Percentiles rank a stretch among this genome's conserved stretches.
Conservation (phyloP, 2,113 vertebrate species). For the Baryphthengus martii region DNA sequence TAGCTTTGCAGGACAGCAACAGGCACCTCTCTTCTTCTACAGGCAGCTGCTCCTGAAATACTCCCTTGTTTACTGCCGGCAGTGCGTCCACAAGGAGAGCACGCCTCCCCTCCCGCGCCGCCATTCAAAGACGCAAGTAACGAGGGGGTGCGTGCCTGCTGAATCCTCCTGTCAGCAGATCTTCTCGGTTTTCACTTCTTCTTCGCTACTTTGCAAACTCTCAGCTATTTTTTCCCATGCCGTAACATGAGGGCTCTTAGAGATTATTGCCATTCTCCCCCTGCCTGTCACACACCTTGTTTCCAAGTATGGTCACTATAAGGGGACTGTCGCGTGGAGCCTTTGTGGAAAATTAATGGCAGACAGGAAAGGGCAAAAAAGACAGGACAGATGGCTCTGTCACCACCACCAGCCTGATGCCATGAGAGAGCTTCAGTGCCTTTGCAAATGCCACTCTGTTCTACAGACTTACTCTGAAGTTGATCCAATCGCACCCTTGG, state of each 20-base stretch:
- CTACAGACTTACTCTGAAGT: conserved; percentile 70
- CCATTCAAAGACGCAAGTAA: background rate
- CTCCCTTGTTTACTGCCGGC: conserved; percentile 6
- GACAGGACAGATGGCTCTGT: conserved; percentile 92
- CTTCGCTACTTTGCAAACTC: conserved; percentile 15
- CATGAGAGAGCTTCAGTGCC: conserved; percentile 63
- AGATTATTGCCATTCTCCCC: conserved; percentile 61
- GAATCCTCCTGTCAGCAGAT: conserved; percentile 38
- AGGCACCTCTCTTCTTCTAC: conserved; percentile 29
- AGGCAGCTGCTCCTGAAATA: conserved; percentile 37
- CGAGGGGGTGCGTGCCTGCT: background rate
- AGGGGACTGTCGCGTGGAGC: conserved; percentile 83
- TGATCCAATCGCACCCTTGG: conserved; percentile 61
- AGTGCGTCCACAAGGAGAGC: background rate
- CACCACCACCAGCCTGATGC: conserved; percentile 74
- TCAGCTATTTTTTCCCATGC: conserved; percentile 38
- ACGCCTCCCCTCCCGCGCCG: background rate
- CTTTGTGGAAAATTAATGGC: conserved; percentile 91
- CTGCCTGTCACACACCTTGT: conserved; percentile 74
- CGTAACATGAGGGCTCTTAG: background rate
- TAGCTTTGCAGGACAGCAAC: conserved; percentile 1
- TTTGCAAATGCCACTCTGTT: conserved; percentile 67
- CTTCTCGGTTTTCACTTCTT: conserved; percentile 25
- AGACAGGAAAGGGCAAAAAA: conserved; percentile 88
- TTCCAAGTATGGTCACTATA: conserved; percentile 92